Evolutionary conservation across 2,888 invertebrate genomes (phyloP).

Genomic region (Parascotia fuliginaria): DNA sequence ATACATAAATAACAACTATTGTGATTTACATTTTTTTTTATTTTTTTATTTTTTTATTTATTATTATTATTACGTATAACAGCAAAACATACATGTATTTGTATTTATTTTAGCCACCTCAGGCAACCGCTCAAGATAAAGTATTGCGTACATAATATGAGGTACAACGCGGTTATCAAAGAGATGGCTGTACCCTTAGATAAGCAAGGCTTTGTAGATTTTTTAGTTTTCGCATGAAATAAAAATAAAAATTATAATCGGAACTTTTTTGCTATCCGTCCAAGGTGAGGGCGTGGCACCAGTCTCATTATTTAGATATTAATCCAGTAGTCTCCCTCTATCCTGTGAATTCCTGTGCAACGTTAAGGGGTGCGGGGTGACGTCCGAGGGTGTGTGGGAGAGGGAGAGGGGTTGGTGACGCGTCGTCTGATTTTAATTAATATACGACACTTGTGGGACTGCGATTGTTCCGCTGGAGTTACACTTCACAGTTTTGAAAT

Average conservation of each 20-base stretch:
- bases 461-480: constrained; percentile 14
- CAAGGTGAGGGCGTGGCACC: constrained; percentile 69
- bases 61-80: too few relatives aligned
- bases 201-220: too few relatives aligned
- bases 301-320: constrained; percentile 84
- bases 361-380: constrained; percentile 9
- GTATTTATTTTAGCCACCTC: too few relatives aligned
- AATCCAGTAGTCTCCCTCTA: constrained; percentile 71
- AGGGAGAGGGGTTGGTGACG: constrained; percentile 16
- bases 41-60: too few relatives aligned
- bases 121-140: too few relatives aligned
- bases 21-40: too few relatives aligned
- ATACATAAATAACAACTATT: too few relatives aligned
- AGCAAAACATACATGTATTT: too few relatives aligned
- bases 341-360: constrained; percentile 24
- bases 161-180: too few relatives aligned
- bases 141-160: too few relatives aligned
- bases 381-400: constrained; percentile 2
- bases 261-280: constrained; percentile 60
- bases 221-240: too few relatives aligned
- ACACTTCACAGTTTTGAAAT: constrained; percentile 22
- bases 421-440: constrained; percentile 65
- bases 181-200: too few relatives aligned
- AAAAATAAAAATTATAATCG: background rate
- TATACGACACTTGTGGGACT: constrained; percentile 62